These are phyloP conservation scores for Tetranychus truncatus DNA, from an alignment of 2,888 invertebrate species.

Conservation along the genomic window DNA sequence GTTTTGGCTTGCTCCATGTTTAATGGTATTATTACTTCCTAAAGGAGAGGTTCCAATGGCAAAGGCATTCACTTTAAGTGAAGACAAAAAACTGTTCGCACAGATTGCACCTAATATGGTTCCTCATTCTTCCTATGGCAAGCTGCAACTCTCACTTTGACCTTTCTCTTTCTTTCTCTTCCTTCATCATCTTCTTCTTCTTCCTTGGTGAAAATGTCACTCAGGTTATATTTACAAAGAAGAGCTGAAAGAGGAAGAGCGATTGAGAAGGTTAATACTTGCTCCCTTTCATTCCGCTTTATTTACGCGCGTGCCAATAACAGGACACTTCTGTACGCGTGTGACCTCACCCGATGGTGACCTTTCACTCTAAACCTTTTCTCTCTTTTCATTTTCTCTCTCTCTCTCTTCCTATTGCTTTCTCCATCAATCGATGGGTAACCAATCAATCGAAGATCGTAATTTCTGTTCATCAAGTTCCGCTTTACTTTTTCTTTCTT, in stretches of 20 bases:
- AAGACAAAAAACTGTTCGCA: neutral
- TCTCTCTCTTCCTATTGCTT: slow-evolving; percentile 7
- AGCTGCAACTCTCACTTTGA: neutral
- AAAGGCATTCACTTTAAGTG: neutral
- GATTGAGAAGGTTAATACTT: neutral
- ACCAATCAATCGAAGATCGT: neutral
- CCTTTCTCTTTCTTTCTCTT: neutral
- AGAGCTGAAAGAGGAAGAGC: neutral
- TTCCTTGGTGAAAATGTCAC: neutral
- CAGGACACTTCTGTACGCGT: neutral
- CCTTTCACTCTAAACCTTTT: slow-evolving; percentile 1
- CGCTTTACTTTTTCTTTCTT: neutral
- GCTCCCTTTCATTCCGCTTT: neutral
- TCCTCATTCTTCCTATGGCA: neutral
- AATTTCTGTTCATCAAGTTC: neutral
- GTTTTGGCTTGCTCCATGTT: too few species aligned
- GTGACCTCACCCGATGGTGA: slow-evolving; percentile 2
- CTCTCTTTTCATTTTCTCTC: slow-evolving; percentile 10
- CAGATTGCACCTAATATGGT: slow-evolving; percentile 1
- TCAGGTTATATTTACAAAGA: neutral
- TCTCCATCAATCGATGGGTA: neutral
- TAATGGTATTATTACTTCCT: neutral
- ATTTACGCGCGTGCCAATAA: neutral
- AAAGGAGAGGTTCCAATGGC: neutral
- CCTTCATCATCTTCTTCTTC: neutral